Base-by-base conservation (phyloP, 1,140 invertebrate genomes). In the Sitophilus oryzae region DNA sequence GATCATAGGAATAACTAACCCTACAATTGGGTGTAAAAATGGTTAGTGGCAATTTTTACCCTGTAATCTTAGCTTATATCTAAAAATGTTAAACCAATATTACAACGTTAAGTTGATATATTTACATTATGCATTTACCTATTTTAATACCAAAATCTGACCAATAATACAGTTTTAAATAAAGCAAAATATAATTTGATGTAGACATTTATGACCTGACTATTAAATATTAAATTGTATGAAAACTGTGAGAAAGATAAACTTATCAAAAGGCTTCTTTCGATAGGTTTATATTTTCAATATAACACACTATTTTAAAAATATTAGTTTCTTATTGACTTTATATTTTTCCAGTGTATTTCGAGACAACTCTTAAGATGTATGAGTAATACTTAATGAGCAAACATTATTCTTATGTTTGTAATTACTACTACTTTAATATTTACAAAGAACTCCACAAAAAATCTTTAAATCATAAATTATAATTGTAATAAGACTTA, bases 91-190 rank as follows among this genome's bases (percentile, higher is more conserved):
- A 40, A 22, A 38, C 23, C 30, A 50, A 52, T 52, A 20, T 42
- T 42, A 49, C 30, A 49, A 49, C 4, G 10, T 47, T 20, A 22
- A 15, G 10, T 19, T 49, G 16, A 41, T 23, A n/a, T 50, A 50
- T 50, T 50, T 50, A 50, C 48, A 50, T 38, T 23, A 50, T 36
- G 6, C 9, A 14, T 20, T 38, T 21, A 16, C 5, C 8, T 21
- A n/a, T n/a, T 48, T n/a, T 20, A 4, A n/a, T 35, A 18, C n/a
- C 20, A 15, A 23, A 50, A 40, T 40, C 8, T 6, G 21, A 52
- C 50, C 50, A 52, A 52, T 43, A 21, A 52, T 52, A 52, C 50
- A 52, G 50, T 52, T 52, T 52, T 44, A 16, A 38, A 9, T 38
- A 38, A 38, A 8, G 36, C 36, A 38, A 38, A 38, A 38, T 15